Evolutionary conservation across 2,797 vertebrate genomes (phyloP), one percentile per base, ranked within the genome.

Genomic region (Numenius phaeopus): DNA sequence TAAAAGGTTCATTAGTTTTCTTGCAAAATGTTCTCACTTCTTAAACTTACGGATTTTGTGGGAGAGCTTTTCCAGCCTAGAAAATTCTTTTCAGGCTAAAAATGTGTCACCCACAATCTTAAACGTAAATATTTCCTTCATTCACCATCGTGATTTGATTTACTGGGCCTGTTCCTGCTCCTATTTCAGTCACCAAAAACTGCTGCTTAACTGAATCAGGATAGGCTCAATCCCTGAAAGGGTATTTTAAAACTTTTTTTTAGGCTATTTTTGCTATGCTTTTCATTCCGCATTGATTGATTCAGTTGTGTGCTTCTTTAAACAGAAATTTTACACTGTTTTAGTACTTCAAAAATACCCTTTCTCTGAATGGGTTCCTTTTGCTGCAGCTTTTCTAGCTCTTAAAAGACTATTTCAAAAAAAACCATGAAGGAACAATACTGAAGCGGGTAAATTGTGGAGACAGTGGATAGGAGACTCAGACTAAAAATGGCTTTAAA

Each of bases 31-130:
- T 72, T 66, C 29, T 2, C 5, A 13, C 2, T 57, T 84, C 77
- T 55, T 62, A 58, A 69, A 62, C 1, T 23, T 52, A 27, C 0
- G 52, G 24, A 39, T 39, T 88, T 69, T 87, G 39, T 44, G 13
- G 10, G 11, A 71, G n/a, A 37, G 6, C 4, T 91, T 87, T 75
- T 75, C n/a, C 30, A 78, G 29, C 4, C 14, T 69, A 58, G 32
- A 65, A 87, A 61, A 46, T 10, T 46, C 0, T 46, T 75, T 87
- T 52, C 20, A 39, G 37, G 18, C 14, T 59, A 87, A 71, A 77
- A 83, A 20, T 9, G 0, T 66, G 19, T 44, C 11, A 34, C 9
- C 6, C 30, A 6, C 2, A 0, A 10, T 37, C 30, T 46, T 10
- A 62, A 13, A 66, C 1, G 1, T 34, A 79, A 1, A 0, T 40